Evolutionary conservation across 2,113 vertebrate species (phyloP), one percentile per base, ranked within the genome.

Genomic region (Triplophysa rosa): DNA sequence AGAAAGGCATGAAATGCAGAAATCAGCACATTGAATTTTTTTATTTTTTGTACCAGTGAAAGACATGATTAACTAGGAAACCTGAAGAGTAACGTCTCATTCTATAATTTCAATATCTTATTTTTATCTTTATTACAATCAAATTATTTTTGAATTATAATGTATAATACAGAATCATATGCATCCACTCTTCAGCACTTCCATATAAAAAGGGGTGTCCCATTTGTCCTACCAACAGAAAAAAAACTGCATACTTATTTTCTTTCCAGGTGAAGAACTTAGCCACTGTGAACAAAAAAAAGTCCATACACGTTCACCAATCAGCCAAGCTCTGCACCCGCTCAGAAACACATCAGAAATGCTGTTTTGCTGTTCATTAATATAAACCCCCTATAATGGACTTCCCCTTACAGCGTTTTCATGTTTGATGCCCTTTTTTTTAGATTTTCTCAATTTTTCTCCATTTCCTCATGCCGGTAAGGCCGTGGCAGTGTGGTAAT

Each of bases 201-300:
- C 33, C 33, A 37, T 8, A 29, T 29, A 29, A 45, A 45, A 45
- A 45, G 9, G 11, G 9, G 4, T 11, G 42, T 12, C 8, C 42
- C 10, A 12, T 21, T 19, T 21, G 8, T 17, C 16, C 2, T 21
- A n/a, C 26, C 23, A 29, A 24, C 17, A 37, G 23, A 13, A 23
- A 33, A 33, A 40, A 54, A 58, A 24, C 2, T 2, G 19, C 45
- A 59, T 56, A 74, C 21, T 69, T 47, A 66, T 29, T 78, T 82
- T 96, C 96, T 96, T 95, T 93, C 95, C 94, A 98, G 95, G 95
- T 96, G 96, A 95, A 98, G 97, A 99, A 99, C 97, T 99, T 99
- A 99, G 97, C 97, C 97, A 99, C 97, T 99, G 97, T 99, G 97
- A 99, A 99, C 97, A 99, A 97, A 95, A 94, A 94, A 94, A 89